Conservation (phyloP, 2,113 vertebrate species). For the Butorides virescens region DNA sequence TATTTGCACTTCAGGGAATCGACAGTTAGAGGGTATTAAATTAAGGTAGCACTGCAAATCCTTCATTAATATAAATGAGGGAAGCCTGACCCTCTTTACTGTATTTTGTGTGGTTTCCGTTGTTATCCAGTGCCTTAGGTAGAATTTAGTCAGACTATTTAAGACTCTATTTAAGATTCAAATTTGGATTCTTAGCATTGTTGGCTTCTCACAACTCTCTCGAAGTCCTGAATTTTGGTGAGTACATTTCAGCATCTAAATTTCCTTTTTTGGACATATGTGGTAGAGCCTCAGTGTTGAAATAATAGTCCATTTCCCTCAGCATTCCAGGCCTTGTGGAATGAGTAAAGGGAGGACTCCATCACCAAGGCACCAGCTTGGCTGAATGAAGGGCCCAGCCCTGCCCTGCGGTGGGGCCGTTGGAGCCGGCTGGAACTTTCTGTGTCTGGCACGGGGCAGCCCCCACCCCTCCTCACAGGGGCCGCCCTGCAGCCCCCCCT, state of each 20-base stretch:
- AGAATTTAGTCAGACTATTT: not conserved
- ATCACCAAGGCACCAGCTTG: not conserved
- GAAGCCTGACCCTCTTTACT: not conserved
- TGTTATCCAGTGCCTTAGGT: not conserved
- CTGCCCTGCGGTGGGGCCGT: rapidly evolving
- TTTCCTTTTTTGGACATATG: rapidly evolving
- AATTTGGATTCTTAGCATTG: not conserved
- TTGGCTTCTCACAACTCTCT: not conserved
- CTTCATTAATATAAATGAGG: not conserved
- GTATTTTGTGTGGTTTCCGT: not conserved
- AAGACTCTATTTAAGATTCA: not conserved
- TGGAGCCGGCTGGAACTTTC: rapidly evolving
- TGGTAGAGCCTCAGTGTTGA: not conserved
- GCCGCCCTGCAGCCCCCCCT: rapidly evolving
- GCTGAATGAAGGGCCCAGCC: not conserved
- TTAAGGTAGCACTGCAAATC: not conserved
- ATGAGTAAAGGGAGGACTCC: not conserved
- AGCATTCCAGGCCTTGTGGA: not conserved
- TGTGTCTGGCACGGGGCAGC: rapidly evolving
- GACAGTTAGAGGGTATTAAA: not conserved
- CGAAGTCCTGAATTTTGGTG: not conserved
- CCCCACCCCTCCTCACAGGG: rapidly evolving
- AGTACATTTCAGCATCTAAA: not conserved
- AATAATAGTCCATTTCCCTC: not conserved
- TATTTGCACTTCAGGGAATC: not conserved